Base-by-base conservation (phyloP, 2,888 invertebrate species). In the Nomada fabriciana region DNA sequence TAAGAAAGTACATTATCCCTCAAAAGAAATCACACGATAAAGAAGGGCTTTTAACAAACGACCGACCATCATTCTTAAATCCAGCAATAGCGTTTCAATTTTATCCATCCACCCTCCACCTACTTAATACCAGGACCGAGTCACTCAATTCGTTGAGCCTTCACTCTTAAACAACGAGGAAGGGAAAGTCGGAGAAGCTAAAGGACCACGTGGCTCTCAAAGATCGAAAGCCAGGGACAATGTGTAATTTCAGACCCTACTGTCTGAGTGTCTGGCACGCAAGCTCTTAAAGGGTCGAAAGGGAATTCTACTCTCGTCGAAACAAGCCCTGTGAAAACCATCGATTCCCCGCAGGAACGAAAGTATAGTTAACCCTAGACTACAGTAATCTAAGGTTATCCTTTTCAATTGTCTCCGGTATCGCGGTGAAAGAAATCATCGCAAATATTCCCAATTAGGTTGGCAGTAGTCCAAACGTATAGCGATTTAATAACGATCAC, bases 371-470 rank as follows among this genome's bases (percentile, higher is more conserved):
- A 77, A 73, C 80, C 68, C 71, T 82, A 59, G 68, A 83, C 36
- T 36, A 71, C 76, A 81, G 80, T 80, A 80, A 75, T 83, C 78
- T 67, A 82, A 77, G 73, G 68, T 81, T 78, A 85, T 87, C 83
- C 72, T 59, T 2, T 52, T 43, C n/a, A 25, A 10, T 47, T 47
- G 47, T 76, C 36, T 36, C 36, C 36, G 36, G 5, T 36, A 36
- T 36, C 36, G 36, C n/a, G 55, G 20, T 52, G 64, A 61, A 55
- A 7, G 36, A 81, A 79, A 55, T 70, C 43, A 69, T 42, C 60
- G 76, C 50, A 84, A 87, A 87, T 86, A 87, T 87, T 77, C 67
- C 77, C 82, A 75, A 86, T 77, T 76, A 69, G 68, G 52, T 29
- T 55, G 60, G 11, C 20, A 36, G 43, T 42, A 23, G 25, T 42